Conservation (phyloP, 2,797 vertebrate genomes). For the Squalus acanthias region DNA sequence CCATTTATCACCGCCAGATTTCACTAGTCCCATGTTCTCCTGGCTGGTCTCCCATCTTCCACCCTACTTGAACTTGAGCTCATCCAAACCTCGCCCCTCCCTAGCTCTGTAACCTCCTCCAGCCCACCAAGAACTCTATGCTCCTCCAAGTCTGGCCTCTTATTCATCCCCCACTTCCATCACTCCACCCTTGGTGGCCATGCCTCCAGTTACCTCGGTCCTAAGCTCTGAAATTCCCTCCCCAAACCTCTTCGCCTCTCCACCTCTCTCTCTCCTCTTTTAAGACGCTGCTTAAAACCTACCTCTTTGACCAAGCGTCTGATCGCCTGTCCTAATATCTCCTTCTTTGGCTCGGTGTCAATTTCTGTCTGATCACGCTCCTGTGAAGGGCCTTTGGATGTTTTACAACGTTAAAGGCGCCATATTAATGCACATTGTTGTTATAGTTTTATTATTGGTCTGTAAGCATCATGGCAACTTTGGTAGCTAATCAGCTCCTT, state of each 20-base stretch:
- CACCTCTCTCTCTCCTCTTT: not conserved
- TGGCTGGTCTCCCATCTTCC: no score
- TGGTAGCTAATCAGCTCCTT: not conserved
- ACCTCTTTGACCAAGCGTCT: not conserved
- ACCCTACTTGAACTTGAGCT: no score
- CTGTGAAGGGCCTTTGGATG: not conserved
- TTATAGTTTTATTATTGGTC: not conserved
- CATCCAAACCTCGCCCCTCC: no score
- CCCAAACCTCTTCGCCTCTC: no score
- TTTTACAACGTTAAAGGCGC: not conserved
- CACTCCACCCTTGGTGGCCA: not conserved
- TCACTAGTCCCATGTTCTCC: no score
- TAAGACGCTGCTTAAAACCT: not conserved
- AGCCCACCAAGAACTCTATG: not conserved
- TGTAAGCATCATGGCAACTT: not conserved
- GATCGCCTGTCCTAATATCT: not conserved
- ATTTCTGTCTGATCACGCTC: not conserved
- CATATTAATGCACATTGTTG: not conserved
- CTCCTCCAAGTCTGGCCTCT: no score
- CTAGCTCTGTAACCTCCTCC: no score
- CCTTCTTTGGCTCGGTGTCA: not conserved
- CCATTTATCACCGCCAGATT: no score
- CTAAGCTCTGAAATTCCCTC: no score
- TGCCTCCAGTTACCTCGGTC: no score
- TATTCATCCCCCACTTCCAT: no score